Conservation (phyloP, 1,140 invertebrate genomes). For the Paralvinella palmiformis region DNA sequence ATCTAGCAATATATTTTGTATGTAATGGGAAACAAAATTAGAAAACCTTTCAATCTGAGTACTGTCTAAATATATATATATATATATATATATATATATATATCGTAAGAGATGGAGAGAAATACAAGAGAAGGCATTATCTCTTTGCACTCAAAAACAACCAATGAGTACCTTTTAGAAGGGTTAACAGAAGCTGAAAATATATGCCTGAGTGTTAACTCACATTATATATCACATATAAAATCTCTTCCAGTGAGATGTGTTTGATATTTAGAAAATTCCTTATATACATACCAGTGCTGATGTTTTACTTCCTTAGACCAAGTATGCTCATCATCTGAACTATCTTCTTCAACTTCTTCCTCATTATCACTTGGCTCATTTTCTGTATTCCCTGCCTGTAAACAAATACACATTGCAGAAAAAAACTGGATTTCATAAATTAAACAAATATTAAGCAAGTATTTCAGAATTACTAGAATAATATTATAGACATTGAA, state of each 20-base stretch:
- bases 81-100: no score
- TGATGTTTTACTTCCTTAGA: conserved; percentile 73
- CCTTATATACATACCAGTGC: conserved; percentile 48
- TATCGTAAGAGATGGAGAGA: neutral
- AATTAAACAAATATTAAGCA: neutral
- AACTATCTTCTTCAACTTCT: conserved; percentile 52
- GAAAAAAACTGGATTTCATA: neutral
- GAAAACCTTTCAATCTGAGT: no score
- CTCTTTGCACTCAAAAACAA: neutral
- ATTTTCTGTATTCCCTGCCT: conserved; percentile 19
- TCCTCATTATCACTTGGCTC: conserved; percentile 45
- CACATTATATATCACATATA: neutral
- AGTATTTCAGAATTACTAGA: neutral
- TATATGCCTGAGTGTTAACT: neutral
- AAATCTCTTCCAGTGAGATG: neutral
- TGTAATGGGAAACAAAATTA: no score
- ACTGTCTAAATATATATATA: no score
- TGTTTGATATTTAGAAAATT: neutral
- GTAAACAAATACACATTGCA: conserved; percentile 2
- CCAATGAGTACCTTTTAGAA: neutral
- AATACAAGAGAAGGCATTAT: neutral
- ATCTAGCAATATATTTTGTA: no score
- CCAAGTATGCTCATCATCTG: conserved; percentile 73
- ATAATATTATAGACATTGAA: neutral
- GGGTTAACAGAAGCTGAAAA: neutral